A percentile compares a stretch with the other conserved stretches of the same genome.
phyloP scores from a whole-genome alignment of 1,140 invertebrate genomes.

The Drosophila nigromelanica region DNA sequence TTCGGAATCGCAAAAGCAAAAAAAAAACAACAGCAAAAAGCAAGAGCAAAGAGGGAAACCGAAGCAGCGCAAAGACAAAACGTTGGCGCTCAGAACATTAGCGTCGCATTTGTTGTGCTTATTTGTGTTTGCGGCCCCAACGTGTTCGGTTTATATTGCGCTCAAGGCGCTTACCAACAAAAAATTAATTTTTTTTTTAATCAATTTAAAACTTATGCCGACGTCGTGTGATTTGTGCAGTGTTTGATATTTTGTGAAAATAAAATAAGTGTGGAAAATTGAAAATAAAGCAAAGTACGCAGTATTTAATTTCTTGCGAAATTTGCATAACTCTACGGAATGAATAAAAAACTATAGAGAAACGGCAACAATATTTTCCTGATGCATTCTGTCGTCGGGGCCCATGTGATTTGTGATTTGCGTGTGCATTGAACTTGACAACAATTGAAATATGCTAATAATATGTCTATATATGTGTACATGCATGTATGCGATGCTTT shows the following conservation, averaged over 20 bases:
- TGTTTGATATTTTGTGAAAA: slow-evolving; percentile 24
- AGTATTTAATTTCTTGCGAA: slow-evolving; percentile 22
- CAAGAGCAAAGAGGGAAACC: slow-evolving; percentile 1
- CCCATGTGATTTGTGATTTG: slow-evolving; percentile 55
- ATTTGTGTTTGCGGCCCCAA: slow-evolving; percentile 55
- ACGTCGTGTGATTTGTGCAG: slow-evolving; percentile 26
- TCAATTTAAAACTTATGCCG: slow-evolving; percentile 45
- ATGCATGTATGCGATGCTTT: slow-evolving; percentile 5
- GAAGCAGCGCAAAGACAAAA: slow-evolving; percentile 28
- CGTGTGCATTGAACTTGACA: slow-evolving; percentile 41
- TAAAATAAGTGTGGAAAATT: slow-evolving; percentile 12
- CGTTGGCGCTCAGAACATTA: slow-evolving; percentile 37
- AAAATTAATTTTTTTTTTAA: slow-evolving; percentile 42
- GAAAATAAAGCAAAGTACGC: slow-evolving; percentile 29
- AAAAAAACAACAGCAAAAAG: slow-evolving; percentile 1
- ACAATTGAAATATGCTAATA: slow-evolving; percentile 48
- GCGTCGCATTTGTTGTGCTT: slow-evolving; percentile 49
- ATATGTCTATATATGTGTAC: slow-evolving; percentile 22
- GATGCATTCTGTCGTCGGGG: slow-evolving; percentile 8
- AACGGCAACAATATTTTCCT: slow-evolving; percentile 16
- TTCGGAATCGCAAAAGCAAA: slow-evolving; percentile 19
- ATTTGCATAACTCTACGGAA: slow-evolving; percentile 12
- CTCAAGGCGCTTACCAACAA: slow-evolving; percentile 1
- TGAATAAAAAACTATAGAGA: slow-evolving; percentile 4
- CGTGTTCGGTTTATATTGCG: slow-evolving; percentile 55